phyloP scores from a whole-genome alignment of 2,888 invertebrate species.

The Sisyra nigra region DNA sequence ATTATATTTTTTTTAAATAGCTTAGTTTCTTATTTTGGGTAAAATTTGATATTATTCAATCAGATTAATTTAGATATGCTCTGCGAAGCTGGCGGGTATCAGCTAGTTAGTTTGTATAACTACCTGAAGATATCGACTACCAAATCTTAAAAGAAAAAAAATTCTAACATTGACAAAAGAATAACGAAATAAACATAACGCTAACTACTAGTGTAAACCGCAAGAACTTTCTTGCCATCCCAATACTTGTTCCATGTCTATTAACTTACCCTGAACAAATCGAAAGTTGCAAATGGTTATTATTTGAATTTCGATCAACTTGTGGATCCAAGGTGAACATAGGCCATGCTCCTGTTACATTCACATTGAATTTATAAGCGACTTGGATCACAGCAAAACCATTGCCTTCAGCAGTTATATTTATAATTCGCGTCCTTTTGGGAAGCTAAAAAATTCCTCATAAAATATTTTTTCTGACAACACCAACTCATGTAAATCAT shows the following conservation, averaged over 20 bases:
- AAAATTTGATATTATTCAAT: too few relatives aligned
- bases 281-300: slow-evolving; percentile 60
- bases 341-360: slow-evolving; percentile 78
- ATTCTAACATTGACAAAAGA: too few relatives aligned
- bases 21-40: too few relatives aligned
- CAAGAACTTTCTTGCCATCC: too few relatives aligned
- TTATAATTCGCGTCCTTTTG: slow-evolving; percentile 41
- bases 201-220: too few relatives aligned
- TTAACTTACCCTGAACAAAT: slow-evolving; percentile 55
- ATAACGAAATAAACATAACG: too few relatives aligned
- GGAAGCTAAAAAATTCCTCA: slow-evolving; percentile 27
- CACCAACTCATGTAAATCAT: neutral
- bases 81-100: too few relatives aligned
- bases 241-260: slow-evolving; percentile 6
- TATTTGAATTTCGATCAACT: slow-evolving; percentile 64
- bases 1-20: too few relatives aligned
- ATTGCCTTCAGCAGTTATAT: slow-evolving; percentile 59
- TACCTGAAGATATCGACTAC: too few relatives aligned
- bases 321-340: slow-evolving; percentile 74
- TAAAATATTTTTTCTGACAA: neutral
- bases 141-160: too few relatives aligned
- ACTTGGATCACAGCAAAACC: slow-evolving; percentile 68
- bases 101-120: too few relatives aligned
- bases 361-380: slow-evolving; percentile 65
- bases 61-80: too few relatives aligned